Base-by-base conservation (phyloP, 2,113 vertebrate genomes). In the Candoia aspera region DNA sequence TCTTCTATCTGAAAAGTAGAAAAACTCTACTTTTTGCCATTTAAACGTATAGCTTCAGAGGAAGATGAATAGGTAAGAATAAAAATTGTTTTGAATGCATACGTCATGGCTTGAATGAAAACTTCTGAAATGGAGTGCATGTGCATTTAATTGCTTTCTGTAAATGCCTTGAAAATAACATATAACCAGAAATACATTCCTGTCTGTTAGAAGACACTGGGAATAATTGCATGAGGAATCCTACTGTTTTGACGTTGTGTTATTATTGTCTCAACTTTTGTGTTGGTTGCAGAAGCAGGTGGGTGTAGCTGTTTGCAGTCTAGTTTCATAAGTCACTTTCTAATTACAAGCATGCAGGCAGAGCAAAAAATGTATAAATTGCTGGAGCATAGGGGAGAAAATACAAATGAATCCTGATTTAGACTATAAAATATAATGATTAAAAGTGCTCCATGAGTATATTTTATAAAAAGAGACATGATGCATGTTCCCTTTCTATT, bases 311-410 rank as follows among this genome's bases (percentile, higher is more conserved):
- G 19, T 94, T 93, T 94, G 8, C 49, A 10, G 37, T 90, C 13
- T 57, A 91, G 89, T 94, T 95, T 94, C 94, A 93, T 96, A 95
- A 95, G 91, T 95, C 93, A 95, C 58, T 93, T 95, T 95, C 93
- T 96, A 96, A 95, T 96, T 96, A 94, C 64, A 94, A 94, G 29
- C 86, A 79, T 93, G 62, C 24, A 93, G 93, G 91, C 29, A 86
- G 92, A 91, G 57, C n/a, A 95, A 83, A 94, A 93, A 94, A 95
- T 94, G 93, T 33, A 88, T 94, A 96, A 95, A 94, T 92, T 94
- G 90, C 92, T 94, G 49, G 89, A 93, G 84, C 87, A 95, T 8
- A 42, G 91, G 94, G 62, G 68, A 91, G 84, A 93, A 93, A 91
- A 90, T 91, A 91, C 79, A 88, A 62, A 87, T 94, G 83, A 95